phyloP scores from a whole-genome alignment of 2,113 vertebrate species.

The Merops nubicus region DNA sequence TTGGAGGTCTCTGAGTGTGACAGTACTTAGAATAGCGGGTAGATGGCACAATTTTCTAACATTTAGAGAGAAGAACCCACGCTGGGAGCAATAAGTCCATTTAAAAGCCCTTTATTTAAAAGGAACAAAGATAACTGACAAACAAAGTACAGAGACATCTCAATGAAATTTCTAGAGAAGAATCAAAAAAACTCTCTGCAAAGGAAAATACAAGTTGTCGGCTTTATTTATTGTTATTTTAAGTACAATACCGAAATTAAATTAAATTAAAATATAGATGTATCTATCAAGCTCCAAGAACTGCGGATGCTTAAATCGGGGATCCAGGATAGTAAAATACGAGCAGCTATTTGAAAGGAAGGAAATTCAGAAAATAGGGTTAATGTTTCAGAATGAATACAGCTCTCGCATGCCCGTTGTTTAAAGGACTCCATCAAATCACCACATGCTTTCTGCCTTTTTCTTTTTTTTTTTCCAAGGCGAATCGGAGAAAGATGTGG shows the following conservation, averaged over 20 bases:
- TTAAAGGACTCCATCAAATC: constrained; percentile 63
- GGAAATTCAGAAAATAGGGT: constrained; percentile 58
- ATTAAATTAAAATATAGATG: constrained; percentile 39
- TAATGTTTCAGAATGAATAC: constrained; percentile 49
- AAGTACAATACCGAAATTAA: constrained; percentile 64
- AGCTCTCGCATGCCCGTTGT: constrained; percentile 25
- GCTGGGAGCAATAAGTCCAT: constrained; percentile 86
- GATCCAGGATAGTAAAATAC: constrained; percentile 16
- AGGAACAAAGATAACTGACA: constrained; percentile 89
- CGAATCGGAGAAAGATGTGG: constrained; percentile 28
- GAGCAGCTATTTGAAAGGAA: constrained; percentile 33
- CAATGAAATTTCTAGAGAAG: constrained; percentile 83
- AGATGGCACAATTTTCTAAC: constrained; percentile 99
- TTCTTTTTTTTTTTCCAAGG: neutral
- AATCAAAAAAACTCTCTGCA: constrained; percentile 70
- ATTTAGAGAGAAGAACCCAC: constrained; percentile 89
- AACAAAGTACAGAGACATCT: constrained; percentile 83
- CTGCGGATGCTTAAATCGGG: neutral
- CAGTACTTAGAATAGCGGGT: constrained; percentile 98
- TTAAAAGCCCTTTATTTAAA: constrained; percentile 89
- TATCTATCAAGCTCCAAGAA: neutral
- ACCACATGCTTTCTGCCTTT: constrained; percentile 22
- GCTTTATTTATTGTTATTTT: constrained; percentile 59
- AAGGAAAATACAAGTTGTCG: constrained; percentile 65
- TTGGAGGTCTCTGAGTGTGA: constrained; percentile 88